Evolutionary conservation across 2,797 vertebrate genomes (phyloP).

Genomic region (Leptatherina wallacei): DNA sequence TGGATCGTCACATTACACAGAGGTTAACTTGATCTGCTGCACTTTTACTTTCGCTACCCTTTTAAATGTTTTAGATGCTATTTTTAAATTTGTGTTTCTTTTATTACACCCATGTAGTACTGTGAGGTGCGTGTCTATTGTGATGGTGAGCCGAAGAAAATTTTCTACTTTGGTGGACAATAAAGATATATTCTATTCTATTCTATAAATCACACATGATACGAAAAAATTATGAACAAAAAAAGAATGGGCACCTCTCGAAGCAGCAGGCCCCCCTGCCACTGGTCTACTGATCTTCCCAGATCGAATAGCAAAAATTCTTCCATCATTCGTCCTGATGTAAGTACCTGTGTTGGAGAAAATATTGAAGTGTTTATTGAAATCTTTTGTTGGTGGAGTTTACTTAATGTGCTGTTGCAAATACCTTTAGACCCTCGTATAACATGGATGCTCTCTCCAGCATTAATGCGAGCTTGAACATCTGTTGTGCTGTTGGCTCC

Average conservation of each 20-base stretch:
- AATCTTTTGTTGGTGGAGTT: neutral
- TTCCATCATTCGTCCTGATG: constrained; percentile 95
- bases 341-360: constrained; percentile 88
- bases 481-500: constrained; percentile 95
- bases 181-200: too few relatives aligned
- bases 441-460: constrained; percentile 97
- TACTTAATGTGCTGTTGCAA: neutral
- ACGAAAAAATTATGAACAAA: neutral
- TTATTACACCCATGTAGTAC: too few relatives aligned
- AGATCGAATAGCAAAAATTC: constrained; percentile 96
- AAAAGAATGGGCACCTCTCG: constrained; percentile 80
- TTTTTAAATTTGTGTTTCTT: too few relatives aligned
- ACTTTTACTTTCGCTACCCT: too few relatives aligned
- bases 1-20: too few relatives aligned
- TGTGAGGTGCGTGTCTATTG: too few relatives aligned
- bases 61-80: too few relatives aligned
- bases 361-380: neutral
- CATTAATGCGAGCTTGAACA: constrained; percentile 94
- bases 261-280: constrained; percentile 81
- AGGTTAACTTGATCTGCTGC: too few relatives aligned
- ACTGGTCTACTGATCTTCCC: constrained; percentile 91
- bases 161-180: too few relatives aligned
- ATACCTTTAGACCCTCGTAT: constrained; percentile 98
- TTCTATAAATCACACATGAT: neutral
- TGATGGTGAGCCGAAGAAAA: too few relatives aligned